These are phyloP conservation scores for Psephotus haematonotus DNA, from an alignment of 2,113 vertebrate genomes.

Conservation along the genomic window DNA sequence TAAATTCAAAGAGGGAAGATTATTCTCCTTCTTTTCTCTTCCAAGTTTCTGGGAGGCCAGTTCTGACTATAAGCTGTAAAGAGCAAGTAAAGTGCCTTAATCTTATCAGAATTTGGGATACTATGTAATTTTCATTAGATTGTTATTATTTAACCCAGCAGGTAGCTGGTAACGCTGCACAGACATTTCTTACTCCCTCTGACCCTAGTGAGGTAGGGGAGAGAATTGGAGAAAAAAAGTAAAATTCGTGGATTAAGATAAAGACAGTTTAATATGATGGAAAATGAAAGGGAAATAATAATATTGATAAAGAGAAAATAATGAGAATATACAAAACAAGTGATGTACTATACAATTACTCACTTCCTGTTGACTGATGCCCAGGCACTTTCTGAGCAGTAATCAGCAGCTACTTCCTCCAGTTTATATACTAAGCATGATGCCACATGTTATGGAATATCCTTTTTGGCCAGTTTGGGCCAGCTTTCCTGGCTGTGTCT, in stretches of 20 bases:
- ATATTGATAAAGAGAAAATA: not conserved
- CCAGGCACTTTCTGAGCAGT: not conserved
- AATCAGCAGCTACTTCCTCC: not conserved
- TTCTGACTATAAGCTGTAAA: not conserved
- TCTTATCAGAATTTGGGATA: not conserved
- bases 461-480: not conserved
- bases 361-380: too few relatives aligned
- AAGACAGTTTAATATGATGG: not conserved
- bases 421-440: not conserved
- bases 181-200: not conserved
- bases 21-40: not conserved
- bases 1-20: not conserved
- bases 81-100: not conserved
- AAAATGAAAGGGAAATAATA: not conserved
- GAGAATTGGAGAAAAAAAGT: not conserved
- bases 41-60: not conserved
- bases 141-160: not conserved
- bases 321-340: not conserved
- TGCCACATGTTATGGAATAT: not conserved
- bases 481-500: too few relatives aligned
- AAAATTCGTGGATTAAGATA: not conserved
- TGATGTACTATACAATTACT: not conserved
- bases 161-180: not conserved
- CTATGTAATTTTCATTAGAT: not conserved
- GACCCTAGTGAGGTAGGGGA: not conserved